These are phyloP conservation scores for Chloropsis cyanopogon DNA, from an alignment of 2,113 vertebrate genomes.

Conservation along the genomic window DNA sequence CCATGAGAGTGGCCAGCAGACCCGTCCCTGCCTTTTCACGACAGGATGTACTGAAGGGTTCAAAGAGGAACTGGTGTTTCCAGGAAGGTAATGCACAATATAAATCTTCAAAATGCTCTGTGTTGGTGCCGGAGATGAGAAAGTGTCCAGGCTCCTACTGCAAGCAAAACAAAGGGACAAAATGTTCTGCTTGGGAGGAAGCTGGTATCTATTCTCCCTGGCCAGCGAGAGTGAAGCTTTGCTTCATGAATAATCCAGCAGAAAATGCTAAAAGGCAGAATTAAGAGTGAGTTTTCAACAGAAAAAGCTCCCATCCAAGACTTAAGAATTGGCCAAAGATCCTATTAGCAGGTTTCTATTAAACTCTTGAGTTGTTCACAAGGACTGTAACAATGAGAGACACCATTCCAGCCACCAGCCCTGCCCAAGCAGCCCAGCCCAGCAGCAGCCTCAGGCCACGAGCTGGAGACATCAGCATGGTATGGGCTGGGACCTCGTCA, in stretches of 20 bases:
- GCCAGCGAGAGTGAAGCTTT: not conserved
- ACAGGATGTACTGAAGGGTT: not conserved
- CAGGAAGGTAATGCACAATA: not conserved
- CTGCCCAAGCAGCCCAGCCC: not conserved
- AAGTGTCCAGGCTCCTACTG: not conserved
- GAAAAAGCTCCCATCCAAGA: not conserved
- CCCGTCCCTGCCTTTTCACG: not conserved
- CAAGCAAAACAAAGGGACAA: not conserved
- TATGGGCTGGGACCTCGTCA: not conserved
- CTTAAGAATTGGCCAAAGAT: not conserved
- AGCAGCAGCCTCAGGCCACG: rapidly evolving
- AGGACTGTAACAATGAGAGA: not conserved
- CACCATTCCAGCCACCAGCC: not conserved
- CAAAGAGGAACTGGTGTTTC: not conserved
- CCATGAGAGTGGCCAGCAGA: not conserved
- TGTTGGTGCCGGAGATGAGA: not conserved
- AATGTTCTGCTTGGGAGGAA: not conserved
- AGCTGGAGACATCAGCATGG: not conserved
- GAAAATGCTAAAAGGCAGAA: not conserved
- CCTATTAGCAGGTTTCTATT: not conserved
- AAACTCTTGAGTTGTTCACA: not conserved
- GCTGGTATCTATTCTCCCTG: not conserved
- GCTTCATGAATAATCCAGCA: not conserved
- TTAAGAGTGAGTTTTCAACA: not conserved
- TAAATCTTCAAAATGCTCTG: not conserved